Evolutionary conservation across 1,140 invertebrate genomes (phyloP).

Genomic region (Brachionus sp.): DNA sequence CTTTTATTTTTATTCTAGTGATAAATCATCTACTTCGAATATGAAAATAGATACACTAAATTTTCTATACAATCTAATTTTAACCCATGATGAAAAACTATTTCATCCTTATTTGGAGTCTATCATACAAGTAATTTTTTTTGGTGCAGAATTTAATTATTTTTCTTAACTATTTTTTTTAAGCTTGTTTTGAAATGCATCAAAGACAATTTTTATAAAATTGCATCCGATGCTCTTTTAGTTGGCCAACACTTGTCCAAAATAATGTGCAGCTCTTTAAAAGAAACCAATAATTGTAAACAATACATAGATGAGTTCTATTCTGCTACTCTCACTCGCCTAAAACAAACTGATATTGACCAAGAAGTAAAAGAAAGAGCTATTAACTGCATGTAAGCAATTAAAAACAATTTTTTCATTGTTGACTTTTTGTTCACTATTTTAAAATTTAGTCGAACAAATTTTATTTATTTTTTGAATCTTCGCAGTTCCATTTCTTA

Average conservation of each 20-base stretch:
- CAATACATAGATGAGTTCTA: slow-evolving; percentile 78
- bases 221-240: slow-evolving; percentile 86
- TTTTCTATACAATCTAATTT: slow-evolving; percentile 81
- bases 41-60: slow-evolving; percentile 97
- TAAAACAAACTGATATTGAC: slow-evolving; percentile 92
- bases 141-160: neutral
- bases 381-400: slow-evolving; percentile 72
- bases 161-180: slow-evolving; percentile 44
- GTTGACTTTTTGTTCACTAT: no score
- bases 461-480: no score
- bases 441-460: no score
- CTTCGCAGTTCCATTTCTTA: no score
- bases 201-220: slow-evolving; percentile 94
- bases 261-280: slow-evolving; percentile 73
- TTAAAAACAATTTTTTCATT: neutral
- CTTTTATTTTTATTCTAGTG: slow-evolving; percentile 62
- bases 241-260: slow-evolving; percentile 90
- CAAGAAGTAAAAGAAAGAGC: slow-evolving; percentile 97
- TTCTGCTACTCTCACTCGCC: slow-evolving; percentile 71
- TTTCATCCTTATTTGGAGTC: slow-evolving; percentile 75
- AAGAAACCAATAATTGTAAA: slow-evolving; percentile 69
- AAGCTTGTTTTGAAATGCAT: slow-evolving; percentile 78
- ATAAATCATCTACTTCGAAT: slow-evolving; percentile 89
- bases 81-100: slow-evolving; percentile 73
- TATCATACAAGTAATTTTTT: slow-evolving; percentile 68